phyloP scores from a whole-genome alignment of 2,888 invertebrate genomes.

The Agriopis marginaria region DNA sequence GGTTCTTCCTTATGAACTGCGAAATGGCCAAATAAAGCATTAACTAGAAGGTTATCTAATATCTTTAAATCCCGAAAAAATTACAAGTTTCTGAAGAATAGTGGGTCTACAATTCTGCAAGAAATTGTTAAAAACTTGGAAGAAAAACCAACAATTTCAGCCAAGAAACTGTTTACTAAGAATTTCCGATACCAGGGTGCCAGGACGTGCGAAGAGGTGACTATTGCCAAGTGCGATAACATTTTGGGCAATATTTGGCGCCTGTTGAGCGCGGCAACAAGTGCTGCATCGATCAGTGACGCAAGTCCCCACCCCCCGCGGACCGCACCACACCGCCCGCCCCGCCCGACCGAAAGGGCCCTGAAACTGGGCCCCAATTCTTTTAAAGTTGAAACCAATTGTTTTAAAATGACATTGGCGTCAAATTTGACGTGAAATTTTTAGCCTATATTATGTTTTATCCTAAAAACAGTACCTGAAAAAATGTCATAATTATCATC shows the following conservation, averaged over 20 bases:
- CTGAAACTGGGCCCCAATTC: constrained; percentile 56
- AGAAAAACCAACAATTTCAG: not conserved
- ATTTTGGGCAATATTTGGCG: constrained; percentile 60
- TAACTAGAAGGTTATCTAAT: no score
- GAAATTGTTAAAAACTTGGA: not conserved
- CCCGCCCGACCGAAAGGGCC: constrained; percentile 52
- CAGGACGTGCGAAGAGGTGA: constrained; percentile 47
- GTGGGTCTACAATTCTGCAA: no score
- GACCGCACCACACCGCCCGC: constrained; percentile 43
- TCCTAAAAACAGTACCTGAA: no score
- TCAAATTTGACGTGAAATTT: not conserved
- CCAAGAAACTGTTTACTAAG: not conserved
- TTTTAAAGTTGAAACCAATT: not conserved
- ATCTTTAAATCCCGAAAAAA: no score
- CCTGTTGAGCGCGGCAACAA: constrained; percentile 83
- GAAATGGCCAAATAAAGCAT: no score
- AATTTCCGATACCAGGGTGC: constrained; percentile 46
- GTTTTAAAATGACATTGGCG: not conserved
- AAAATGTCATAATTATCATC: no score
- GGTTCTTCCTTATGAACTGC: no score
- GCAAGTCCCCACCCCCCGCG: constrained; percentile 59
- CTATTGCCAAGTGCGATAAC: constrained; percentile 46
- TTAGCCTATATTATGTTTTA: not conserved
- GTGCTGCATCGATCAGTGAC: constrained; percentile 84
- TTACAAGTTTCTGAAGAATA: no score